Conservation (phyloP, 23 tunicate species). For the Ascidia mentula region DNA sequence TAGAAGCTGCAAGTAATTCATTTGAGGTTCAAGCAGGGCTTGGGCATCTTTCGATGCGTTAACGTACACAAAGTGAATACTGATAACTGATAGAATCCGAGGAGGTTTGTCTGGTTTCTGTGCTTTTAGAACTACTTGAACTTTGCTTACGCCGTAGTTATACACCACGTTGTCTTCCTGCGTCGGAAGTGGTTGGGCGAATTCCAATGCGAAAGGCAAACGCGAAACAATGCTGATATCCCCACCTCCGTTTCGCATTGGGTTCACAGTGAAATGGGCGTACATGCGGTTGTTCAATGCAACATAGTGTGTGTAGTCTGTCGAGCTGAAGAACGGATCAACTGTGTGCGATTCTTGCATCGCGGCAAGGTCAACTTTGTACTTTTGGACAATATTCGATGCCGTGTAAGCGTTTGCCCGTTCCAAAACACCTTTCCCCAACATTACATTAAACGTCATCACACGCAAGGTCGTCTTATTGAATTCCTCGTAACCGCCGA, state of each 20-base stretch:
- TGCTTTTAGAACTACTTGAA: not conserved
- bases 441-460: slow-evolving; percentile 21
- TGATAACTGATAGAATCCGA: not conserved
- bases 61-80: not conserved
- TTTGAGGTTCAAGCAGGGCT: not conserved
- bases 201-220: not conserved
- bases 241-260: not conserved
- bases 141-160: slow-evolving; percentile 15
- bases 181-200: not conserved
- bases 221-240: not conserved
- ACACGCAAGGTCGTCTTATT: slow-evolving; percentile 11
- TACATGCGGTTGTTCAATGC: not conserved
- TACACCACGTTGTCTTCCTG: not conserved
- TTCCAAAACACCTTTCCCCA: not conserved
- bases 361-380: not conserved
- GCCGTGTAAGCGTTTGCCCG: not conserved
- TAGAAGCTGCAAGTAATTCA: not conserved
- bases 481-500: not conserved
- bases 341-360: slow-evolving; percentile 14
- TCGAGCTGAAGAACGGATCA: not conserved
- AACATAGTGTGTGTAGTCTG: slow-evolving; percentile 9
- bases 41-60: not conserved
- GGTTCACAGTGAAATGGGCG: slow-evolving; percentile 4
- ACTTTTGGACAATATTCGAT: not conserved
- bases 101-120: not conserved